Evolutionary conservation across 2,888 invertebrate species (phyloP).

Genomic region (Napeogenes inachia): DNA sequence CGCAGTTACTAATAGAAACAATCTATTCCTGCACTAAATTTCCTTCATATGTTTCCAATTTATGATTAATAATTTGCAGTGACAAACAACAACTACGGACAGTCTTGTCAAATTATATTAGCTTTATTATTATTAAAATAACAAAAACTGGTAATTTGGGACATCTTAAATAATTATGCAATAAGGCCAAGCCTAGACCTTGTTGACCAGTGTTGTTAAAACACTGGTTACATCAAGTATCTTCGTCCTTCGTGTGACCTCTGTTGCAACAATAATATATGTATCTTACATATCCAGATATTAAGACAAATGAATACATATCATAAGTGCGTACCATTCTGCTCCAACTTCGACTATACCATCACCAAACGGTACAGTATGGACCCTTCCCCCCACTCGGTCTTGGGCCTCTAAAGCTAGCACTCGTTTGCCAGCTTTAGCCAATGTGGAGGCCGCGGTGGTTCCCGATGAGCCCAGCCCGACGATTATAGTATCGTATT

Average conservation of each 20-base stretch:
- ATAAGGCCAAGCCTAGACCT: too few relatives aligned
- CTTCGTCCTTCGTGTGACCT: not conserved
- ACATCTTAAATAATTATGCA: too few relatives aligned
- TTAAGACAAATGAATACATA: not conserved
- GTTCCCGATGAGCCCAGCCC: slow-evolving; percentile 55
- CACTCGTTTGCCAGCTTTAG: slow-evolving; percentile 46
- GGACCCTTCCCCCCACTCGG: slow-evolving; percentile 40
- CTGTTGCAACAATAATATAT: not conserved
- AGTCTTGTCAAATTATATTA: too few relatives aligned
- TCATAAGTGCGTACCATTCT: slow-evolving; percentile 49
- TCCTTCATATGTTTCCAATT: too few relatives aligned
- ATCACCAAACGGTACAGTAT: slow-evolving; percentile 51
- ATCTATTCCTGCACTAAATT: too few relatives aligned
- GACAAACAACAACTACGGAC: too few relatives aligned
- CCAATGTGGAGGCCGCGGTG: slow-evolving; percentile 46
- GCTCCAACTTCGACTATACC: slow-evolving; percentile 60
- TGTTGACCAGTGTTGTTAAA: too few relatives aligned
- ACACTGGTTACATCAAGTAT: too few relatives aligned
- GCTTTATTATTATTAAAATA: too few relatives aligned
- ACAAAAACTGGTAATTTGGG: too few relatives aligned
- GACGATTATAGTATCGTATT: slow-evolving; percentile 54
- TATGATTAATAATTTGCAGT: too few relatives aligned
- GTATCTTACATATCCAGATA: not conserved
- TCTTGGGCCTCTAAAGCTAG: slow-evolving; percentile 54
- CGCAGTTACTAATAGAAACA: too few relatives aligned